Base-by-base conservation (phyloP, 2,113 vertebrate species). In the Petrocephalus microphthalmus region DNA sequence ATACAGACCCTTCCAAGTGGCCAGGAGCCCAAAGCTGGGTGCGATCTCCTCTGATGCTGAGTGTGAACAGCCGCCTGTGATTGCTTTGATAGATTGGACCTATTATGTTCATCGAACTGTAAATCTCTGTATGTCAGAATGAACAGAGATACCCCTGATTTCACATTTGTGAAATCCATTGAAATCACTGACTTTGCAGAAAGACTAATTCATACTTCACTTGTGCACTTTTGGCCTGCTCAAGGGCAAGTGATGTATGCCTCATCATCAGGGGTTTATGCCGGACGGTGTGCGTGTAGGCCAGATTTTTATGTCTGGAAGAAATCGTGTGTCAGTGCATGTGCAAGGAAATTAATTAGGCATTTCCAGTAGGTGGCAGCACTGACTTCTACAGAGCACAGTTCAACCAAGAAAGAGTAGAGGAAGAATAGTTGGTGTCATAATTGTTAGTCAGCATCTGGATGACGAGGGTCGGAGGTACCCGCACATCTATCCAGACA, bases 41-140 rank as follows among this genome's bases (percentile, higher is more conserved):
- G 82, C n/a, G 54, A 45, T 56, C 67, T 52, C 81, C 56, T 25
- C 19, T 54, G 15, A 25, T 52, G 60, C 56, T 8, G 29, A 17
- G 49, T 49, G 47, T 85, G 51, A 85, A 13, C 81, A 57, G 33
- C 29, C 45, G 33, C 45, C 57, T 37, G 60, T 29, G 20, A 33
- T 56, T 57, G 10, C 7, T 57, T 54, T 89, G 88, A 85, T 82
- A 89, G 84, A 89, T 71, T 67, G 88, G 53, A 25, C 49, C 84
- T 49, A 89, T 89, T 86, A 89, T 89, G 88, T 37, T 89, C 57
- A 74, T 19, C 11, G 47, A 67, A 74, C 56, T 89, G 83, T 89
- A 89, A 89, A 89, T 29, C 83, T 57, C 64, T 54, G 25, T 51
- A 56, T 57, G 25, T 57, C 45, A 42, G 82, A 45, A 89, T 20